A percentile compares a stretch with the other conserved stretches of the same genome.
Conservation (phyloP, 2,113 vertebrate genomes). For the Apaloderma vittatum region DNA sequence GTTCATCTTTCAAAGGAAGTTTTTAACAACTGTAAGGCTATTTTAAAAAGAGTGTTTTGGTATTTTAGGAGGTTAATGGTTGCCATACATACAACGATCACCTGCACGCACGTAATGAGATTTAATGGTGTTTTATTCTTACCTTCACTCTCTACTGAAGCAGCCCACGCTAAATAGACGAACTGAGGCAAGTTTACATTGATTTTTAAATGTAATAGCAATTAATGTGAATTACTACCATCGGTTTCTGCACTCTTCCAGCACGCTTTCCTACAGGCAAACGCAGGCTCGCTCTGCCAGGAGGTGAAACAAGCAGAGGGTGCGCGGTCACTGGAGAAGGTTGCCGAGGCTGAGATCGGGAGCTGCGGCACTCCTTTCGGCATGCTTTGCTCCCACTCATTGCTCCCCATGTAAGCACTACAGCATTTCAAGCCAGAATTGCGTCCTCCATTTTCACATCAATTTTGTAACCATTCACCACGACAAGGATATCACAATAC, state of each 20-base stretch:
- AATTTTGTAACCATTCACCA: background rate
- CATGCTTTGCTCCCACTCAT: background rate
- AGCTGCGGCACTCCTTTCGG: background rate
- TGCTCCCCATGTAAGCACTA: background rate
- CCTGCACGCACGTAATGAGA: background rate
- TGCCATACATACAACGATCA: background rate
- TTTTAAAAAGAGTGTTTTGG: background rate
- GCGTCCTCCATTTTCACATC: background rate
- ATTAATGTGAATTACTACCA: background rate
- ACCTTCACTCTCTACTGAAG: background rate
- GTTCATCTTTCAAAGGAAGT: background rate
- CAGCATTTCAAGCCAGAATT: background rate
- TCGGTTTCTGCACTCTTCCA: background rate
- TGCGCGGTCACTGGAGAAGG: fast-evolving
- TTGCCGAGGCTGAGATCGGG: fast-evolving
- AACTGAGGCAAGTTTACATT: background rate
- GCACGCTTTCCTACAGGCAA: background rate
- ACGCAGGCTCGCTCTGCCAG: background rate
- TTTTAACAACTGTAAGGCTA: background rate
- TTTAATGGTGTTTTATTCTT: background rate
- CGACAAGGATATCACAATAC: background rate
- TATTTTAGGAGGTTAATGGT: background rate
- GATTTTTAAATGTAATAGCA: background rate
- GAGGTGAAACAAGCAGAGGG: fast-evolving
- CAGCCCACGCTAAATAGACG: background rate